A percentile compares a stretch with the other conserved stretches of the same genome.
These are phyloP conservation scores for Noctua janthe DNA, from an alignment of 2,888 invertebrate species.

Conservation along the genomic window DNA sequence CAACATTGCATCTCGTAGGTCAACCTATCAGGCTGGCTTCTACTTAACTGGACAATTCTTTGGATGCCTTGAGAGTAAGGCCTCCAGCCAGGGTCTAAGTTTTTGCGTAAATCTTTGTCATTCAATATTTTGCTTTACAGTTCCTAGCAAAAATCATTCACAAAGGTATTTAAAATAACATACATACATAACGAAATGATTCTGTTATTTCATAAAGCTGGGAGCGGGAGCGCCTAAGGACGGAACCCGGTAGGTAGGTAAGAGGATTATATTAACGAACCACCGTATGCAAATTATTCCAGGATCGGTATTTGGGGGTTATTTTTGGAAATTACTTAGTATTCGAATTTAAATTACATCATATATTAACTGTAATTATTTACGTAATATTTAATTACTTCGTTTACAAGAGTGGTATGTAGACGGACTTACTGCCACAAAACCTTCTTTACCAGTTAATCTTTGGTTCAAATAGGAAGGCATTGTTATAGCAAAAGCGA, in stretches of 20 bases:
- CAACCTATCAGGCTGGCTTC: no score
- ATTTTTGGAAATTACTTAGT: conserved; percentile 10
- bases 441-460: not conserved
- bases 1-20: no score
- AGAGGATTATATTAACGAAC: conserved; percentile 35
- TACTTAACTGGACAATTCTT: no score
- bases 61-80: no score
- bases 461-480: not conserved
- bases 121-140: not conserved
- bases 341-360: conserved; percentile 20
- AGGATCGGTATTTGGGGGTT: conserved; percentile 13
- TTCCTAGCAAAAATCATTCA: not conserved
- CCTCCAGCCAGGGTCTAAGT: no score
- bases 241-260: not conserved
- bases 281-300: conserved; percentile 30
- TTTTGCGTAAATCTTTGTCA: not conserved
- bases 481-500: not conserved
- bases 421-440: not conserved
- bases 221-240: not conserved
- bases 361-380: not conserved
- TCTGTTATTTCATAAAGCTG: conserved; percentile 6
- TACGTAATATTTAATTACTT: not conserved
- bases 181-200: conserved; percentile 1
- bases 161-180: not conserved
- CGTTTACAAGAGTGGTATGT: not conserved